A percentile compares a stretch with the other conserved stretches of the same genome.
Conservation (phyloP, 2,888 invertebrate species). For the Chrysolina americana region DNA sequence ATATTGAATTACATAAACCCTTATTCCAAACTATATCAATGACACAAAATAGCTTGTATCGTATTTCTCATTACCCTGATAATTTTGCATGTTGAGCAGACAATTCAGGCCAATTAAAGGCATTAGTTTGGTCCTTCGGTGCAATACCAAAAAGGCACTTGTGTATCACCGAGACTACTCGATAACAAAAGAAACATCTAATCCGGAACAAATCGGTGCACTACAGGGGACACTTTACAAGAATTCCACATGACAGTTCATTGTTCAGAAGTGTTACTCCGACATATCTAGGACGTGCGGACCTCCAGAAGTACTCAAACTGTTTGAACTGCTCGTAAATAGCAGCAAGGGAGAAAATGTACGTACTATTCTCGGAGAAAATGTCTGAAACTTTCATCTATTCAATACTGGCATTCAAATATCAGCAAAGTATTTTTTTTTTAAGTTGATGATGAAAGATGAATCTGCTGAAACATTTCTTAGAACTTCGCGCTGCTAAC, state of each 20-base stretch:
- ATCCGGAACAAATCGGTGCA: constrained; percentile 56
- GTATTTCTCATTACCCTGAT: constrained; percentile 12
- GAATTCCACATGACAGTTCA: constrained; percentile 55
- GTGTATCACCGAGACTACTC: constrained; percentile 35
- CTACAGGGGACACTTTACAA: constrained; percentile 54
- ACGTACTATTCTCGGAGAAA: no score
- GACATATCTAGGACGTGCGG: constrained; percentile 40
- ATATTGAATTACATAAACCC: constrained; percentile 12
- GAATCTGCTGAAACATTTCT: no score
- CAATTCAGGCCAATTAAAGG: constrained; percentile 39
- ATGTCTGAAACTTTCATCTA: no score
- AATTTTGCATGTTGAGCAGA: constrained; percentile 18
- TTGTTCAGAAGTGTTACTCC: constrained; percentile 54
- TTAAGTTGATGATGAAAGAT: no score
- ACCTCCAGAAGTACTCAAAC: constrained; percentile 37
- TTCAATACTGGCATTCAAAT: no score
- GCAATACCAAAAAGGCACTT: constrained; percentile 31
- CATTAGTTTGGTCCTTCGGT: constrained; percentile 15
- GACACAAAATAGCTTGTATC: constrained; percentile 22
- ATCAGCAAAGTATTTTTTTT: no score
- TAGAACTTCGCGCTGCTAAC: no score
- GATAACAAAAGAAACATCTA: constrained; percentile 45
- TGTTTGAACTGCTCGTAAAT: not conserved
- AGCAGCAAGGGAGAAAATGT: no score
- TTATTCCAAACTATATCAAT: constrained; percentile 18